These are phyloP conservation scores for Astropecten irregularis DNA, from an alignment of 53 echinoderm and acorn worm species.

Conservation along the genomic window DNA sequence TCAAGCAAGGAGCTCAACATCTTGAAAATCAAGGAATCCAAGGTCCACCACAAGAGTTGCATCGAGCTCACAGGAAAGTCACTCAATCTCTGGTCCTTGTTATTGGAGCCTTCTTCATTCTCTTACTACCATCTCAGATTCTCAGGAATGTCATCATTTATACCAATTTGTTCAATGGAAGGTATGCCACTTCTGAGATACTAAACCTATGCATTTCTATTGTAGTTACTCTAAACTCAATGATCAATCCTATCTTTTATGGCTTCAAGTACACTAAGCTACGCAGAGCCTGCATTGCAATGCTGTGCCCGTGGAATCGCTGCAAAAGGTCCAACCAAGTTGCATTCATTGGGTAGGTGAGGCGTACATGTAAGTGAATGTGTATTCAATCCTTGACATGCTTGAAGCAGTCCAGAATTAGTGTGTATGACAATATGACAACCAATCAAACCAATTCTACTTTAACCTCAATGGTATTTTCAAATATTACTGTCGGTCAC, in stretches of 20 bases:
- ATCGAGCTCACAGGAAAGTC: slow-evolving; percentile 35
- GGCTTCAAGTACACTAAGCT: slow-evolving; percentile 11
- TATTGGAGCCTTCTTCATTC: slow-evolving; percentile 26
- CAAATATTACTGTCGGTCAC: too few species aligned
- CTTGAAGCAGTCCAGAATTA: neutral
- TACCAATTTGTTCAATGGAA: neutral
- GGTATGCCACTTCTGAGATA: neutral
- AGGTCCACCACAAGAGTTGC: slow-evolving; percentile 23
- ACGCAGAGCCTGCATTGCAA: slow-evolving; percentile 1
- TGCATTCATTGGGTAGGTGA: neutral
- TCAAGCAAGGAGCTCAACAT: slow-evolving; percentile 24
- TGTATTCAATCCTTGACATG: neutral
- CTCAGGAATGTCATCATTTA: neutral
- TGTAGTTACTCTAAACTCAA: neutral
- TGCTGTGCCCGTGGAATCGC: slow-evolving; percentile 1
- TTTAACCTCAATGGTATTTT: too few species aligned
- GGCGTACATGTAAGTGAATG: neutral
- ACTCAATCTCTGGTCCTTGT: slow-evolving; percentile 23
- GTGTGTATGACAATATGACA: too few species aligned
- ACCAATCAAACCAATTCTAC: too few species aligned
- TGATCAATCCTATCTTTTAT: slow-evolving; percentile 18
- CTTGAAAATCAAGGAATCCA: slow-evolving; percentile 38
- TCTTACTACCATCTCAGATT: neutral
- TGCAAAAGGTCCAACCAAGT: slow-evolving; percentile 22
- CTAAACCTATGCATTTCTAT: neutral